Evolutionary conservation across 2,888 invertebrate species (phyloP).

Genomic region (Chrysolina oricalcia): DNA sequence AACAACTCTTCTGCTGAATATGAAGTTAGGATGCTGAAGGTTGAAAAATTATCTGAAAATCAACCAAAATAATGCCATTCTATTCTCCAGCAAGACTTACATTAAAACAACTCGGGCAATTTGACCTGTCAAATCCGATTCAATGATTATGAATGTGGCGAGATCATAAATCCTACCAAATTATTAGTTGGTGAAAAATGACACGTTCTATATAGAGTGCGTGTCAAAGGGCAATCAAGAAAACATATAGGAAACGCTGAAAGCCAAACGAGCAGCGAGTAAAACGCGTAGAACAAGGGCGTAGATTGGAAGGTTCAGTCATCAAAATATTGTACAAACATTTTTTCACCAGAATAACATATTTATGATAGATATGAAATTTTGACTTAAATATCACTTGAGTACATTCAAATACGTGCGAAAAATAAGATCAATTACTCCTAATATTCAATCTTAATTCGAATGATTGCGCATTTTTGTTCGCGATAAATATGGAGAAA

Average conservation of each 20-base stretch:
- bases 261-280: constrained; percentile 46
- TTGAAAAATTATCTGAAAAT: background rate
- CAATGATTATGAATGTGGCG: constrained; percentile 19
- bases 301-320: background rate
- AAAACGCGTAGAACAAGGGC: constrained; percentile 35
- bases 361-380: too few relatives aligned
- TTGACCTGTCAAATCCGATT: constrained; percentile 30
- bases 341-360: too few relatives aligned
- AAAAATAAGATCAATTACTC: too few relatives aligned
- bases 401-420: too few relatives aligned
- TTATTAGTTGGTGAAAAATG: constrained; percentile 43
- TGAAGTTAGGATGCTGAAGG: too few relatives aligned
- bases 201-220: constrained; percentile 49
- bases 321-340: too few relatives aligned
- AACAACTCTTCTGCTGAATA: too few relatives aligned
- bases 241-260: constrained; percentile 37
- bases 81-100: too few relatives aligned
- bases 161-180: constrained; percentile 32
- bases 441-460: too few relatives aligned
- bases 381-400: too few relatives aligned
- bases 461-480: too few relatives aligned
- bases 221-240: constrained; percentile 53
- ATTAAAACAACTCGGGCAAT: constrained; percentile 8
- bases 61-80: background rate
- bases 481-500: too few relatives aligned